These are phyloP conservation scores for Coregonus clupeaformis DNA, from an alignment of 2,113 vertebrate species.

Conservation along the genomic window DNA sequence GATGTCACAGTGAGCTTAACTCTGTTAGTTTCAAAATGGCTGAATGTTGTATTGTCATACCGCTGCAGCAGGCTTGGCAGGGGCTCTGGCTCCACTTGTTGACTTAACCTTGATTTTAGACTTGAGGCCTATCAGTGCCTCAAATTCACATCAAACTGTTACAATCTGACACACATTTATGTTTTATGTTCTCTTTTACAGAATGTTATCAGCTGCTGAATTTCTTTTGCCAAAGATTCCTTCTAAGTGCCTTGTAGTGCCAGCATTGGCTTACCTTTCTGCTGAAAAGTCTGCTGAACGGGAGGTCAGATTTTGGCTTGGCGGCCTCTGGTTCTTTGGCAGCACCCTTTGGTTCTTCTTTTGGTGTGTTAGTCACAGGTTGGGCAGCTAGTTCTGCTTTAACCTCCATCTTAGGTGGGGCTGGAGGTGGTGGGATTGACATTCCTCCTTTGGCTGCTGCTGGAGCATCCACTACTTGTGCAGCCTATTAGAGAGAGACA, in stretches of 20 bases:
- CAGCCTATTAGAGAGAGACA: constrained; percentile 45
- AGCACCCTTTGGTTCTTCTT: constrained; percentile 62
- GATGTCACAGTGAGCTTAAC: constrained; percentile 14
- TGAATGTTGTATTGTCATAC: constrained; percentile 40
- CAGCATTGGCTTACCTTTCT: constrained; percentile 78
- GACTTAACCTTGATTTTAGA: constrained; percentile 41
- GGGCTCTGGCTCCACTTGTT: constrained; percentile 44
- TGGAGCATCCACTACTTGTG: constrained; percentile 67
- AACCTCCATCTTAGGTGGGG: constrained; percentile 71
- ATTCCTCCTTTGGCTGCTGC: constrained; percentile 76
- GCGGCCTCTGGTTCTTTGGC: constrained; percentile 77
- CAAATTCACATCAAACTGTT: constrained; percentile 62
- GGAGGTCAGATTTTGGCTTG: constrained; percentile 61
- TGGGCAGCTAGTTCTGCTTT: constrained; percentile 66
- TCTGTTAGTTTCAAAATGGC: constrained; percentile 24
- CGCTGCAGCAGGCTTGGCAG: constrained; percentile 38
- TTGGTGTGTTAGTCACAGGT: constrained; percentile 53
- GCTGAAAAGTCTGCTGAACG: constrained; percentile 87
- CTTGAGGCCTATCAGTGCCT: constrained; percentile 47
- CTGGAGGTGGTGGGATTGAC: constrained; percentile 74
- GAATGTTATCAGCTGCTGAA: background rate
- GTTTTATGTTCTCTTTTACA: background rate
- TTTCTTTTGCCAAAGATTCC: background rate
- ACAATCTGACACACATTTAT: constrained; percentile 20
- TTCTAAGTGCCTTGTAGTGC: background rate